Base-by-base conservation (phyloP, 2,888 invertebrate species). In the Limnephilus lunatus region DNA sequence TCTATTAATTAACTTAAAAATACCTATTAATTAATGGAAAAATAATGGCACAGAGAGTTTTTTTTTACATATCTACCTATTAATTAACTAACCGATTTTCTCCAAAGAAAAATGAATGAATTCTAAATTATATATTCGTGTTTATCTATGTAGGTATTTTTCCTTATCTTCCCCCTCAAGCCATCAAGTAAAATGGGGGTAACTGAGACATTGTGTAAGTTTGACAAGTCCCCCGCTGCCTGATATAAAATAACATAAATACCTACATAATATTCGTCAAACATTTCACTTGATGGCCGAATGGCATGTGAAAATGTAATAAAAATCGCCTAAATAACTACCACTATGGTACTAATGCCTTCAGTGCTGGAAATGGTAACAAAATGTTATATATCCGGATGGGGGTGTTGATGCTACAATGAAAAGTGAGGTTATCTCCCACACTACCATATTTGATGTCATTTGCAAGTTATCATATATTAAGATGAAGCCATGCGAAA, bases 221-320 rank as follows among this genome's bases (percentile, higher is more conserved):
- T 83, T 83, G 83, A 83, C 83, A 83, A 11, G 32, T 83, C 83
- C 83, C 83, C 83, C 25, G 32, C 35, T 35, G 83, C 35, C 3
- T 0, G 68, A 35, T 83, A 25, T 83, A 83, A 83, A 11, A 35
- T 68, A 68, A 68, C 68, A 68, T 25, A 68, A 68, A 68, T 68
- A 68, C 68, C 25, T 68, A 68, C 68, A 68, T 68, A 68, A 68
- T 68, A 68, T 68, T 68, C 68, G 68, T 35, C 25, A 83, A 83
- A 83, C 32, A 32, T 32, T 83, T 25, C 25, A 39, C 83, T 81
- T 92, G 92, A 92, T 91, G 86, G 68, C 30, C 7, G 83, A 48
- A 87, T 92, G 91, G 92, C 92, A 92, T 92, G 92, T 89, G 48
- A 35, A 92, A n/a, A 31, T 81, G 90, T 82, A 87, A 91, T 92